Percentiles rank a stretch among this genome's conserved stretches.
These are phyloP conservation scores for Ectemnius lituratus DNA, from an alignment of 2,888 invertebrate genomes.

Conservation along the genomic window DNA sequence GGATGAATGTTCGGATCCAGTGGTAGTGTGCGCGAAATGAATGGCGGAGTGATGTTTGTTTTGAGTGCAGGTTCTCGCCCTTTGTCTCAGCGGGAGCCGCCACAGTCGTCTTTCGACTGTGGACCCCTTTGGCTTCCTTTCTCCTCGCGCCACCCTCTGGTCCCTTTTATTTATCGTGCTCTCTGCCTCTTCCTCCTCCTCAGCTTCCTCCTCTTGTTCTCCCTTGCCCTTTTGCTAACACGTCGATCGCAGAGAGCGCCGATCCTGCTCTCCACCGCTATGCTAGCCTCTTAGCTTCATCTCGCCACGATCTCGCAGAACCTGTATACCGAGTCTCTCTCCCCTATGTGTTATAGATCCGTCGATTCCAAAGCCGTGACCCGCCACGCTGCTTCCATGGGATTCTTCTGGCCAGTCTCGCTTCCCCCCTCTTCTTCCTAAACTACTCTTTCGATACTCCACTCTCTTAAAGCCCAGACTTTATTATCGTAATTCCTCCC, in stretches of 20 bases:
- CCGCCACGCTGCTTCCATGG: not conserved
- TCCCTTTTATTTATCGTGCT: not conserved
- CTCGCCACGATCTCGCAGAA: too few species aligned
- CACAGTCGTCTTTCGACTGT: conserved; percentile 50
- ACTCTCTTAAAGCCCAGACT: too few species aligned
- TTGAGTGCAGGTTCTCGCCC: conserved; percentile 73
- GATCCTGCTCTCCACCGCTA: too few species aligned
- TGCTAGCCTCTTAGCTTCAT: too few species aligned
- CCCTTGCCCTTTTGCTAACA: not conserved
- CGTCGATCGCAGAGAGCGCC: conserved; percentile 30
- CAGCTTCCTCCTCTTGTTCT: conserved; percentile 15
- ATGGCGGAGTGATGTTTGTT: conserved; percentile 74
- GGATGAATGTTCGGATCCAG: conserved; percentile 64
- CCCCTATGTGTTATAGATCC: too few species aligned
- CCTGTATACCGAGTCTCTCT: too few species aligned
- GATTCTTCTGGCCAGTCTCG: too few species aligned
- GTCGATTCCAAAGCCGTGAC: not conserved
- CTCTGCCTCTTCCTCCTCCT: conserved; percentile 5
- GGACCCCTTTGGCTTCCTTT: not conserved
- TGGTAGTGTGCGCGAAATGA: conserved; percentile 52
- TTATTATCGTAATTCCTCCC: too few species aligned
- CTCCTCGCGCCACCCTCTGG: conserved; percentile 26
- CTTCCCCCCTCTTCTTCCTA: too few species aligned
- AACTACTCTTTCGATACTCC: too few species aligned
- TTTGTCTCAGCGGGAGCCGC: conserved; percentile 72